These are phyloP conservation scores for Odontesthes bonariensis DNA, from an alignment of 2,113 vertebrate species.

Conservation along the genomic window DNA sequence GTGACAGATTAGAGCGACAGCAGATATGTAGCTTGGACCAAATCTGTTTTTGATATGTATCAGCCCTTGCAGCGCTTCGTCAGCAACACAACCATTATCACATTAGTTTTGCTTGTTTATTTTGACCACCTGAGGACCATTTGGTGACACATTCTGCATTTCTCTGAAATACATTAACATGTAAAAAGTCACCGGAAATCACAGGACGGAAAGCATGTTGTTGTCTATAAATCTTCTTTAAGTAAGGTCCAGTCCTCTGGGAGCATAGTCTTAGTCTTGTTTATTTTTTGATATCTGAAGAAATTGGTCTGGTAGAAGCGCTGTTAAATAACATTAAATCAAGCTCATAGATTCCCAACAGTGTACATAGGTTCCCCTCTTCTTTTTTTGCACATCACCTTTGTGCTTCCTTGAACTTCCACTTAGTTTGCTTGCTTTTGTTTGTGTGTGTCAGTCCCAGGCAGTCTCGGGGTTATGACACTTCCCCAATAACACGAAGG, in stretches of 20 bases:
- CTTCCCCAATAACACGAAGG: slow-evolving; percentile 90
- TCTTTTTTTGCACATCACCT: neutral
- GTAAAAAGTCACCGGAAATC: no score
- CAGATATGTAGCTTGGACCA: neutral
- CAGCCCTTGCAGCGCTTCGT: no score
- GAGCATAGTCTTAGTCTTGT: no score
- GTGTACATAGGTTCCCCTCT: neutral
- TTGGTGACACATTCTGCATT: no score
- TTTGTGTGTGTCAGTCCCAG: slow-evolving; percentile 86
- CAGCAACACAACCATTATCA: no score
- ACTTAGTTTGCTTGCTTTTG: slow-evolving; percentile 49
- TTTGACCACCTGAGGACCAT: no score
- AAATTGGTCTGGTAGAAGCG: slow-evolving; percentile 30
- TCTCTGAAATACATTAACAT: no score
- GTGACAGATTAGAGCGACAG: neutral
- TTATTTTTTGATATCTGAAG: slow-evolving; percentile 21
- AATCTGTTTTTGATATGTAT: neutral
- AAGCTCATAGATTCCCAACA: neutral
- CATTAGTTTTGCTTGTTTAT: no score
- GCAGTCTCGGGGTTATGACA: slow-evolving; percentile 91
- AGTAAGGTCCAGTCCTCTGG: no score
- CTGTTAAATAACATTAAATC: neutral
- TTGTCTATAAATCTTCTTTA: no score
- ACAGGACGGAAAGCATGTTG: no score
- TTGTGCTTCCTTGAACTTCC: slow-evolving; percentile 6